Conservation (phyloP, 2,797 vertebrate species). For the Pampus argenteus region DNA sequence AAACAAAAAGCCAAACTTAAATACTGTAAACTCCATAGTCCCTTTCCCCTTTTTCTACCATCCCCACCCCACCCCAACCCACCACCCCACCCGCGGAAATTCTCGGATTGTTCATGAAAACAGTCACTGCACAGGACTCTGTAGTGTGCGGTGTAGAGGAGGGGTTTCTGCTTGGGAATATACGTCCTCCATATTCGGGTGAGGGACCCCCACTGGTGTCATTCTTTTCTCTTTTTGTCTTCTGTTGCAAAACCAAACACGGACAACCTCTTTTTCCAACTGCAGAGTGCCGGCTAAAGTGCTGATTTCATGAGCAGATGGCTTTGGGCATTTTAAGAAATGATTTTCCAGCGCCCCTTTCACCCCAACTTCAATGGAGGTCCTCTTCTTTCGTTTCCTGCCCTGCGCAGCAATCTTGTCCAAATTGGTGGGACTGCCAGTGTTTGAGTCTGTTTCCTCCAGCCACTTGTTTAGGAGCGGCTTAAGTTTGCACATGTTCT, state of each 20-base stretch:
- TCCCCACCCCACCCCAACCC: constrained; percentile 50
- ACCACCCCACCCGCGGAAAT: constrained; percentile 67
- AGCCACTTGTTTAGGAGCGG: constrained; percentile 99
- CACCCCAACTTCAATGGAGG: constrained; percentile 98
- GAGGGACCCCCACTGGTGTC: constrained; percentile 96
- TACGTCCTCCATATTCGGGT: constrained; percentile 98
- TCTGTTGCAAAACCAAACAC: constrained; percentile 99
- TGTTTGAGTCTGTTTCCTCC: constrained; percentile 99
- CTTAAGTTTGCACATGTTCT: constrained; percentile 99
- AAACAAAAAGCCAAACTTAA: constrained; percentile 84
- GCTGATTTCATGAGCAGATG: constrained; percentile 98
- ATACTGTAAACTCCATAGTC: constrained; percentile 89
- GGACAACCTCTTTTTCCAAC: constrained; percentile 99
- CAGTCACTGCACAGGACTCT: constrained; percentile 96
- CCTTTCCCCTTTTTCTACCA: constrained; percentile 65
- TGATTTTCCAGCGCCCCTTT: constrained; percentile 98
- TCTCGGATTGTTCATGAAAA: constrained; percentile 82
- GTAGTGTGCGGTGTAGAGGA: constrained; percentile 93
- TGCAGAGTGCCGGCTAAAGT: constrained; percentile 96
- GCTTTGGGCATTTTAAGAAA: constrained; percentile 99
- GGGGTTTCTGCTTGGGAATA: constrained; percentile 96
- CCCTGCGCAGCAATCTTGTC: constrained; percentile 99
- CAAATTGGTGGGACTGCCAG: constrained; percentile 97
- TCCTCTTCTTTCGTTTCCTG: constrained; percentile 99
- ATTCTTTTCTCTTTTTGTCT: constrained; percentile 99